Base-by-base conservation (phyloP, 2,888 invertebrate genomes). In the Cataglyphis albicans region DNA sequence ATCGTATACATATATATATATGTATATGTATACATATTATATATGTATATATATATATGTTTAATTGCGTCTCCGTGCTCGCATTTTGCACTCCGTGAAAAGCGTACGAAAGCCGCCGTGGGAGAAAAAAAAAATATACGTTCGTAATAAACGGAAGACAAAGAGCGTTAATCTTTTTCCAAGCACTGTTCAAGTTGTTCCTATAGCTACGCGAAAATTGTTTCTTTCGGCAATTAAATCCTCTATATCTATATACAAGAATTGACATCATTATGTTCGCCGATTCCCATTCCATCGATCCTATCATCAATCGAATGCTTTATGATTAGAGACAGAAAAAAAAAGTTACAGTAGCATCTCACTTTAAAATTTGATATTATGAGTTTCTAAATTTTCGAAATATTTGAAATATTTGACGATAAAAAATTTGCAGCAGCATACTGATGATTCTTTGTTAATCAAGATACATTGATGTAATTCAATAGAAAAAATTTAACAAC, bases 161-260 rank as follows among this genome's bases (percentile, higher is more conserved):
- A 81, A 82, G 81, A 86, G 85, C 82, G 87, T 90, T 88, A 89
- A 91, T 91, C 89, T 90, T 92, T 80, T 90, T 91, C 91, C 89
- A 90, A 92, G 90, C 91, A 92, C 91, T 90, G 92, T 93, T 92
- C 92, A 93, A 92, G 93, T 93, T 93, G 93, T 93, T 93, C 93
- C 93, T 93, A 93, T 92, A 93, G 92, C 90, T 93, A 91, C 90
- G 91, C 92, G 88, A 89, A 91, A 90, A 92, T 91, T 91, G 91
- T 93, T 93, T 92, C 90, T 93, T 93, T 92, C 91, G 91, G 91
- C 91, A 92, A 93, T 93, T 93, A 91, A 74, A 93, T 91, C 91
- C 90, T 93, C 89, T 91, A 91, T 90, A 92, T 91, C 89, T 90
- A 91, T 92, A 82, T 59, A 61, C 25, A 48, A 61, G 18, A 55